Evolutionary conservation across 2,113 vertebrate genomes (phyloP).

Genomic region (Dicrurus megarhynchus): DNA sequence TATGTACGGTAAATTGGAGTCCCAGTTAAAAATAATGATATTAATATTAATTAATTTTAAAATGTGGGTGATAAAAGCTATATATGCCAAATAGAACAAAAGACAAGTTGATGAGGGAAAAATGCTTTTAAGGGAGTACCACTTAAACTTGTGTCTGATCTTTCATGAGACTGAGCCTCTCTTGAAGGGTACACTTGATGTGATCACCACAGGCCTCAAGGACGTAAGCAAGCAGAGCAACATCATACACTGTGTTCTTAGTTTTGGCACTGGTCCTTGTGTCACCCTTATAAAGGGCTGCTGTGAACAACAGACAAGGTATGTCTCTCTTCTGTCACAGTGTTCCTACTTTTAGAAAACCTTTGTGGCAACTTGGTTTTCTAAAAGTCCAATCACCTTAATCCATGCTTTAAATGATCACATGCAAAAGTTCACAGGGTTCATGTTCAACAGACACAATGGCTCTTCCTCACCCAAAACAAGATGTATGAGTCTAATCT

Average conservation of each 20-base stretch:
- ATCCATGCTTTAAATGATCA: background rate
- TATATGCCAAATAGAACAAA: background rate
- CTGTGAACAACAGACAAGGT: background rate
- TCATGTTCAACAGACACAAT: background rate
- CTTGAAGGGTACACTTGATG: background rate
- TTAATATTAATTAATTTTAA: background rate
- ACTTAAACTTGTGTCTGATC: background rate
- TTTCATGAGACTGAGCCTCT: background rate
- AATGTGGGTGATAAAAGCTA: background rate
- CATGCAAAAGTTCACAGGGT: background rate
- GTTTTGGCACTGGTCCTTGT: background rate
- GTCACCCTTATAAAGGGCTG: background rate
- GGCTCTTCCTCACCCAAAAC: background rate
- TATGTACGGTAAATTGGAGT: background rate
- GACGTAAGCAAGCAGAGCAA: background rate
- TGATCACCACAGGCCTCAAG: background rate
- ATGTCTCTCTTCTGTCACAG: background rate
- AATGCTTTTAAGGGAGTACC: background rate
- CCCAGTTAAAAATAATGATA: background rate
- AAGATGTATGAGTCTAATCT: background rate
- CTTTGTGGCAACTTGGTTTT: background rate
- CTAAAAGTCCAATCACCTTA: background rate
- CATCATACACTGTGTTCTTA: background rate
- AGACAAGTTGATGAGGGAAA: background rate
- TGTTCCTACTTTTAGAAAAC: background rate